phyloP scores from a whole-genome alignment of 2,113 vertebrate species.

The Sinocyclocheilus anophthalmus region DNA sequence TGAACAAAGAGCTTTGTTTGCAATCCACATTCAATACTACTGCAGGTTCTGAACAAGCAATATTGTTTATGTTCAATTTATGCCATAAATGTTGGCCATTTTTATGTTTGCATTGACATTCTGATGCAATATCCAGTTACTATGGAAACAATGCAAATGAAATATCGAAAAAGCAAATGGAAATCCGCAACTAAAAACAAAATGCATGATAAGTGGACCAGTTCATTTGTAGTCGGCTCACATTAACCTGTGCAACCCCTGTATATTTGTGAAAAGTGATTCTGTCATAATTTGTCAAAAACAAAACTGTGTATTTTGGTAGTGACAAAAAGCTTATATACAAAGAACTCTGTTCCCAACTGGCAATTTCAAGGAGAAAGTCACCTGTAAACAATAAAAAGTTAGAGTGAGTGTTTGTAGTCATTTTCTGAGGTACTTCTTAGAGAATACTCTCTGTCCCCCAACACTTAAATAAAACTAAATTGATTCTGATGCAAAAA shows the following conservation, averaged over 20 bases:
- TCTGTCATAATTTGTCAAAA: constrained; percentile 22
- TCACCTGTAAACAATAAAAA: constrained; percentile 75
- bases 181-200: constrained; percentile 23
- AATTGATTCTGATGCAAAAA: constrained; percentile 15
- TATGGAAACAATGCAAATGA: not conserved
- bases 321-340: constrained; percentile 63
- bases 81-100: not conserved
- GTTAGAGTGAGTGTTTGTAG: constrained; percentile 58
- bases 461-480: constrained; percentile 57
- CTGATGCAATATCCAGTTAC: constrained; percentile 47
- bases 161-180: not conserved
- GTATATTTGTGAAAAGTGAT: not conserved
- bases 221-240: not conserved
- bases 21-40: constrained; percentile 3
- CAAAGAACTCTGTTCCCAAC: constrained; percentile 71
- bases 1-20: constrained; percentile 16
- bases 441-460: constrained; percentile 62
- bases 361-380: constrained; percentile 65
- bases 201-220: not conserved
- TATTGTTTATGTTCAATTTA: not conserved
- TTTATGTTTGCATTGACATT: constrained; percentile 29
- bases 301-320: constrained; percentile 51
- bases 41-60: constrained; percentile 26
- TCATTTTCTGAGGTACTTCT: constrained; percentile 77
- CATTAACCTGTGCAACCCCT: constrained; percentile 2